Conservation (phyloP, 2,797 vertebrate genomes). For the Periparus ater region DNA sequence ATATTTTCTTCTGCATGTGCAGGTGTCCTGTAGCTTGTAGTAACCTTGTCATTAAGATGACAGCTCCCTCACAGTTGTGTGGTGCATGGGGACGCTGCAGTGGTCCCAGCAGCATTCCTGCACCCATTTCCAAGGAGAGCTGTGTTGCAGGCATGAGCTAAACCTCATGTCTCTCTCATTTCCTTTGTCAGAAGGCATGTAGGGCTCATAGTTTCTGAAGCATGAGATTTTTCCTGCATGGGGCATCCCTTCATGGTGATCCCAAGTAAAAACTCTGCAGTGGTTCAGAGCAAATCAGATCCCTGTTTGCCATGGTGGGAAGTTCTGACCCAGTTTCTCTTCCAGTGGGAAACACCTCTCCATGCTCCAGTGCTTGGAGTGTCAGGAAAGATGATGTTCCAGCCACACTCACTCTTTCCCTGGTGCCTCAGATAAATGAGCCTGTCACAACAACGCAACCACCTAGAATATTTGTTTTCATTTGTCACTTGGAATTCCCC, state of each 20-base stretch:
- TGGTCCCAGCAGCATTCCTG: background rate
- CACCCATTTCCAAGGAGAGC: background rate
- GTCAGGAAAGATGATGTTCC: slow-evolving; percentile 48
- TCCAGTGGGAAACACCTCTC: slow-evolving; percentile 1
- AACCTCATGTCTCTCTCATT: background rate
- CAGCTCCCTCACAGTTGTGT: background rate
- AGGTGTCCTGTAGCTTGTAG: background rate
- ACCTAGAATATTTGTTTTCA: slow-evolving; percentile 35
- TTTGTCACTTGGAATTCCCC: slow-evolving; percentile 38
- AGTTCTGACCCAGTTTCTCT: slow-evolving; percentile 42
- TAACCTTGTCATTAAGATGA: background rate
- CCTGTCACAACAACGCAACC: slow-evolving; percentile 17
- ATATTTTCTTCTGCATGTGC: background rate
- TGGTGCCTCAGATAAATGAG: slow-evolving; percentile 52
- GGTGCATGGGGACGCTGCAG: background rate
- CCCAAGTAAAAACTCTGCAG: background rate
- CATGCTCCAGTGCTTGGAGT: background rate
- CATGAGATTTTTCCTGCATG: background rate
- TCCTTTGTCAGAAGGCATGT: background rate
- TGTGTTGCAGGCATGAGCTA: background rate
- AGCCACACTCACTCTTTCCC: slow-evolving; percentile 16
- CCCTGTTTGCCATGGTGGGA: background rate
- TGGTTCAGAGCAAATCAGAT: background rate
- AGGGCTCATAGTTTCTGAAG: background rate
- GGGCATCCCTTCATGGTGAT: background rate